Evolutionary conservation across 1,140 invertebrate species (phyloP), one percentile per base, ranked within the genome.

Genomic region (Brachionus rotundiformis): DNA sequence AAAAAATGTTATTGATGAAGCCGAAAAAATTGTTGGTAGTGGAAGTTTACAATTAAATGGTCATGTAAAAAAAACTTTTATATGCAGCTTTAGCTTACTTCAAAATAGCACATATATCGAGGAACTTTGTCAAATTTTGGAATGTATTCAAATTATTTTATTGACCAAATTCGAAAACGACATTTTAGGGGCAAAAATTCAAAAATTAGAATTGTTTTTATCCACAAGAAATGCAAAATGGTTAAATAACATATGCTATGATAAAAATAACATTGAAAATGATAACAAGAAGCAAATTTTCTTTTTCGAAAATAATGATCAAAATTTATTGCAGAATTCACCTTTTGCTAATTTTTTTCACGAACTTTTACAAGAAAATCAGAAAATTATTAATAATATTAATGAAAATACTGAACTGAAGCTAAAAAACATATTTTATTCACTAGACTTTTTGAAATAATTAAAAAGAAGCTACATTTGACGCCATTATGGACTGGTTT

Each of bases 1-100:
- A 59, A 59, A 23, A 59, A 59, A 59, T 44, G 41, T 59, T 59
- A 59, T 49, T 49, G 47, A 49, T 59, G 54, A 59, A 59, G 6
- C 54, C 16, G 54, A 59, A 25, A 59, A 59, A 59, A 27, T 59
- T 25, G 25, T 59, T 59, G 25, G 54, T 25, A 59, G 25, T 23
- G 25, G 25, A 25, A 27, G 19, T 27, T 59, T 59, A 59, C 19
- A 61, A 61, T 23, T 8, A 25, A 61, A 29, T 27, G 23, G 27
- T 61, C 59, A 61, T 27, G 27, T 61, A 61, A 25, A 29, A 61
- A 61, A 61, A 25, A 61, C 23, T 25, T 61, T 61, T 61, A 61
- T 61, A 61, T 27, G 27, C 7, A 19, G n/a, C n/a, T 54, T 54
- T 25, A 54, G n/a, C n/a, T 25, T 25, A 19, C 23, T 54, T 19